phyloP scores from a whole-genome alignment of 2,797 vertebrate species.

The Podargus strigoides region DNA sequence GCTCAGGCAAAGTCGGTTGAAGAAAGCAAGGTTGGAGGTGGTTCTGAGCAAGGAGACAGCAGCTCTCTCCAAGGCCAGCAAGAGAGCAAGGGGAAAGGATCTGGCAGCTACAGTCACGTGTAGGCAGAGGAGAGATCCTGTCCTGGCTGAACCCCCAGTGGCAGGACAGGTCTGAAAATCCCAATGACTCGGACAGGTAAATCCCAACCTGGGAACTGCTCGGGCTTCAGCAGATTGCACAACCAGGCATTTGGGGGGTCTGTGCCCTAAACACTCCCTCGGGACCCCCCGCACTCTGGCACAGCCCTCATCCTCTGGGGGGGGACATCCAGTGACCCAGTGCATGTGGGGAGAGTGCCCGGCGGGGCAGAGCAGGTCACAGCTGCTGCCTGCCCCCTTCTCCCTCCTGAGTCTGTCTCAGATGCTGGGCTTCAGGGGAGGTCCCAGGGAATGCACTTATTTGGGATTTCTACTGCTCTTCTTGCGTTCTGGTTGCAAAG shows the following conservation, averaged over 20 bases:
- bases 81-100: background rate
- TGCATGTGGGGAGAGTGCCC: background rate
- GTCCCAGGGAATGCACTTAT: background rate
- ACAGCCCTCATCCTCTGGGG: accelerated
- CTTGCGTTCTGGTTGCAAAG: background rate
- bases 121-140: background rate
- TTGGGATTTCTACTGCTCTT: background rate
- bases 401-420: background rate
- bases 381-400: background rate
- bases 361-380: background rate
- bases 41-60: background rate
- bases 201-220: background rate
- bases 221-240: background rate
- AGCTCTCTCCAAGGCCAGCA: background rate
- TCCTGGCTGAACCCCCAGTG: background rate
- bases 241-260: background rate
- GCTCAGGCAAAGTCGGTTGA: background rate
- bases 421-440: background rate
- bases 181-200: background rate
- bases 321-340: too few relatives aligned
- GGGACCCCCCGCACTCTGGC: too few relatives aligned
- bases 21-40: background rate
- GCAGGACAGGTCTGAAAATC: background rate
- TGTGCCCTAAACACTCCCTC: background rate
- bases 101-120: background rate